Conservation (phyloP, 2,113 vertebrate species). For the Lophochroa leadbeateri region DNA sequence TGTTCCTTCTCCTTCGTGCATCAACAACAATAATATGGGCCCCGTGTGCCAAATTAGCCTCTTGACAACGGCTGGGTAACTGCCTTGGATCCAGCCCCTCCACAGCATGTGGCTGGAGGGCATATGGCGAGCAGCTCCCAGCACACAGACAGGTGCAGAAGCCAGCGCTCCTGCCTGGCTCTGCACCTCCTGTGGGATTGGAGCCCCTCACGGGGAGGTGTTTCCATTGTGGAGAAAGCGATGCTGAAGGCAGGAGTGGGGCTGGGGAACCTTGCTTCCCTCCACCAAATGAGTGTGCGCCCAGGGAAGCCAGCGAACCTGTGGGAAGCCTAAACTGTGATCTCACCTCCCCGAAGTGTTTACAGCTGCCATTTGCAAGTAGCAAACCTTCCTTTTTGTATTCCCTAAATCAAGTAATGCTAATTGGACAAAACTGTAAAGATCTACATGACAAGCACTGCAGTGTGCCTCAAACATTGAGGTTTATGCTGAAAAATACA, state of each 20-base stretch:
- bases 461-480: neutral
- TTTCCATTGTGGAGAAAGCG: accelerated
- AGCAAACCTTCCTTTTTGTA: neutral
- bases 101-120: accelerated
- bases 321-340: neutral
- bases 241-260: neutral
- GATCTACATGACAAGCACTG: neutral
- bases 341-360: neutral
- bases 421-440: neutral
- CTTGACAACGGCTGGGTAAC: accelerated
- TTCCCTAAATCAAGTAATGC: neutral
- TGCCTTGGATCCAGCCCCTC: neutral
- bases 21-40: accelerated
- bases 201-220: neutral
- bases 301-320: neutral
- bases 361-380: neutral
- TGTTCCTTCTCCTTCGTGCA: neutral
- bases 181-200: accelerated
- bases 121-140: accelerated
- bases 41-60: accelerated
- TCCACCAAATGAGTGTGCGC: accelerated
- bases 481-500: neutral
- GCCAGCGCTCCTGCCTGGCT: neutral
- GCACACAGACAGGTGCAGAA: neutral
- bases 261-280: neutral